These are phyloP conservation scores for Drosophila bunnanda DNA, from an alignment of 2,888 invertebrate genomes.

Conservation along the genomic window DNA sequence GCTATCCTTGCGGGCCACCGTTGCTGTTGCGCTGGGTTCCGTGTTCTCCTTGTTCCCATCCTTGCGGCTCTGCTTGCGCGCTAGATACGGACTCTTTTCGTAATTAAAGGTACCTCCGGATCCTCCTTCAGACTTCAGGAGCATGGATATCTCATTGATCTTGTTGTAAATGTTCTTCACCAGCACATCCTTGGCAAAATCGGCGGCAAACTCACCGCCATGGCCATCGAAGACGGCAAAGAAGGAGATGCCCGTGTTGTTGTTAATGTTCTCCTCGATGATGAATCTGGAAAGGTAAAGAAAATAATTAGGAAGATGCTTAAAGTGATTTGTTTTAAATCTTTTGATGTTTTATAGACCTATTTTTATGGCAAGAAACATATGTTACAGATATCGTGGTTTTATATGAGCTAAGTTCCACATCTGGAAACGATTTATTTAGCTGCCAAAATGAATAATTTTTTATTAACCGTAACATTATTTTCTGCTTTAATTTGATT, in stretches of 20 bases:
- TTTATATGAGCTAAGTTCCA: background rate
- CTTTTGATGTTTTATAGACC: background rate
- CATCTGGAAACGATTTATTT: slow-evolving; percentile 15
- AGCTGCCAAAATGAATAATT: background rate
- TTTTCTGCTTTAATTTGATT: background rate
- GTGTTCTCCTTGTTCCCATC: slow-evolving; percentile 82
- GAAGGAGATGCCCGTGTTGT: slow-evolving; percentile 91
- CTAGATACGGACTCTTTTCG: slow-evolving; percentile 81
- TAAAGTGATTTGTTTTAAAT: background rate
- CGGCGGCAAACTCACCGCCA: slow-evolving; percentile 97
- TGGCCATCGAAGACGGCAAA: slow-evolving; percentile 98
- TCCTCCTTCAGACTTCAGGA: slow-evolving; percentile 86
- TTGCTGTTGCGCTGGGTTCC: slow-evolving; percentile 41
- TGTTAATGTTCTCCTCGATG: slow-evolving; percentile 93
- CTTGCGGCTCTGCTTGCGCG: slow-evolving; percentile 79
- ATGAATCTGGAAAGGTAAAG: slow-evolving; percentile 87
- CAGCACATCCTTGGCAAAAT: slow-evolving; percentile 95
- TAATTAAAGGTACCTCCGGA: slow-evolving; percentile 66
- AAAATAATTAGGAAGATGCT: background rate
- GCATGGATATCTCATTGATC: slow-evolving; percentile 90
- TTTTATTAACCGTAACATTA: background rate
- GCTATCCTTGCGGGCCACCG: slow-evolving; percentile 81
- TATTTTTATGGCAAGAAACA: background rate
- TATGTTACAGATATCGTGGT: background rate
- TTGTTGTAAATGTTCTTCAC: slow-evolving; percentile 92